Base-by-base conservation (phyloP, 2,888 invertebrate genomes). In the Callosobruchus maculatus region DNA sequence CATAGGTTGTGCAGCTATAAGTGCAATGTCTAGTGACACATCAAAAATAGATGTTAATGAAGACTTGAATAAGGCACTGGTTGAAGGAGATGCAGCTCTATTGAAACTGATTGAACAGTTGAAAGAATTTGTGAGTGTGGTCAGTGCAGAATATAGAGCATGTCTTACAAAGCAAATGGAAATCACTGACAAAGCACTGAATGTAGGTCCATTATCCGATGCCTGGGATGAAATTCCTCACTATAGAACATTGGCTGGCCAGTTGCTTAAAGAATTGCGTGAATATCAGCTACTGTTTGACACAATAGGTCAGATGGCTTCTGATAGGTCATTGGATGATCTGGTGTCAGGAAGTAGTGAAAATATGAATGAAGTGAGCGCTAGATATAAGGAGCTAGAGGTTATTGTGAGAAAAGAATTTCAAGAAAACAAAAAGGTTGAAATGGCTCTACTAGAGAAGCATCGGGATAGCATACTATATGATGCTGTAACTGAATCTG, bases 131-230 rank as follows among this genome's bases (percentile, higher is more conserved):
- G 81, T 87, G 2, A 75, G 81, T 2, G 81, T 83, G 71, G 81
- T 83, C 4, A 84, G 85, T 73, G 78, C 82, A 70, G 84, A 85
- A 75, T 87, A 87, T 76, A 82, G 85, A 71, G 77, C 79, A 21
- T 85, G 84, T 76, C 75, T 86, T 18, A 76, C 77, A n/a, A 82
- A 83, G 74, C 87, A 87, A 82, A 87, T 87, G 20, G 84, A 85
- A 74, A 79, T 87, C 67, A 84, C 84, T 4, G 73, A 81, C 71
- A 75, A 74, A 68, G 84, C 84, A n/a, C 80, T 80, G 30, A 73
- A 76, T 70, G 71, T 80, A 21, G 84, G 84, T 0, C 83, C 85
- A 2, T 74, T 82, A 0, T 83, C 83, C 7, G 81, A 83, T 74
- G 80, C 81, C 69, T 85, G 85, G 84, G 85, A 85, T 74, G 82